These are phyloP conservation scores for Rhabdomys pumilio DNA, from an alignment of 2,797 vertebrate genomes.

Conservation along the genomic window DNA sequence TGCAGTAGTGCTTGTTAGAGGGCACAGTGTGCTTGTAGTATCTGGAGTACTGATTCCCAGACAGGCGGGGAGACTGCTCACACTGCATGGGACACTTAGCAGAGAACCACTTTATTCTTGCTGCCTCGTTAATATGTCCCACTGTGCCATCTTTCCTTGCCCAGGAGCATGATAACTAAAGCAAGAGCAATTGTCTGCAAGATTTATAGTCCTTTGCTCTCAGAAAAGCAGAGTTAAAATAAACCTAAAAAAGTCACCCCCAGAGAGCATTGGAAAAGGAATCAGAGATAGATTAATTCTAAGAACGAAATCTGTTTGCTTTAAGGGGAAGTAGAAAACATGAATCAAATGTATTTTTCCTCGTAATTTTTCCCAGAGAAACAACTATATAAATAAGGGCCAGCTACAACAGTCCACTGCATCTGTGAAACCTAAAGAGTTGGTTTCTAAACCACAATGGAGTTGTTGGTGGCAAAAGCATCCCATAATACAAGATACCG, in stretches of 20 bases:
- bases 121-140: slow-evolving; percentile 59
- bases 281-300: slow-evolving; percentile 29
- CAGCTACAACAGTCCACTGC: background rate
- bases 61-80: background rate
- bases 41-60: background rate
- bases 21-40: background rate
- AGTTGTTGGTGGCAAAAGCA: background rate
- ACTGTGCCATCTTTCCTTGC: slow-evolving; percentile 39
- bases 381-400: background rate
- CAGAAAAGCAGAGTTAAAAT: slow-evolving; percentile 48
- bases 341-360: slow-evolving; percentile 46
- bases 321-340: slow-evolving; percentile 32
- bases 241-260: slow-evolving; percentile 51
- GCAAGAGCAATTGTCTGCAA: background rate
- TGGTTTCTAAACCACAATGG: background rate
- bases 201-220: slow-evolving; percentile 65
- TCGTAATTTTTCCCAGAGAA: slow-evolving; percentile 40
- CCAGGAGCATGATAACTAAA: slow-evolving; percentile 32
- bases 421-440: background rate
- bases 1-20: background rate
- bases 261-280: slow-evolving; percentile 43
- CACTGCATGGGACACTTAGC: background rate
- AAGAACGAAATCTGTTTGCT: slow-evolving; percentile 44
- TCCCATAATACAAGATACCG: background rate
- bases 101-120: background rate